Evolutionary conservation across 2,797 vertebrate genomes (phyloP).

Genomic region (Cyclura pinguis): DNA sequence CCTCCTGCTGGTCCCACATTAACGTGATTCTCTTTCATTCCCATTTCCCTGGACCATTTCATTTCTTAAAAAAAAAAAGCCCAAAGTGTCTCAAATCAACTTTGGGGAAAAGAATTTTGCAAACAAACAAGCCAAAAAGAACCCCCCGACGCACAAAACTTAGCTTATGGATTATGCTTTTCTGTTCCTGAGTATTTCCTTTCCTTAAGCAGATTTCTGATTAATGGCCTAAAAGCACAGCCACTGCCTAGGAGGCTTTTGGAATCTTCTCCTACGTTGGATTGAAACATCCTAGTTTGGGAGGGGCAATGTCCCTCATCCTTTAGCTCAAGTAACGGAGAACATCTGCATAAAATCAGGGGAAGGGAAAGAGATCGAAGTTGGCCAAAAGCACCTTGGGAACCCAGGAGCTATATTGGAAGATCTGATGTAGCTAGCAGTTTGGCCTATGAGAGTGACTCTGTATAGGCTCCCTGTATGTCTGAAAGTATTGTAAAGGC

Average conservation of each 20-base stretch:
- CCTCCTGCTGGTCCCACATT: neutral
- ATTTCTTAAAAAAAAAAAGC: neutral
- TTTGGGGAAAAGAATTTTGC: neutral
- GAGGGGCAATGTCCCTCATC: no score
- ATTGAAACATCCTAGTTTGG: neutral
- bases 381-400: neutral
- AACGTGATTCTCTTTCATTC: neutral
- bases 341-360: neutral
- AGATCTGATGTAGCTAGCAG: neutral
- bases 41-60: no score
- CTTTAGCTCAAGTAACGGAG: neutral
- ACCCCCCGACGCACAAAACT: no score
- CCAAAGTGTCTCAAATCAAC: neutral
- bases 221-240: neutral
- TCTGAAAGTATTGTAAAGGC: no score
- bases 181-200: neutral
- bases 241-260: no score
- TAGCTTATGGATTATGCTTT: no score
- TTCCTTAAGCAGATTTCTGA: neutral
- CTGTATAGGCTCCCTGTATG: neutral
- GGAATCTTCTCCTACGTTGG: neutral
- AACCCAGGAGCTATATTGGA: neutral
- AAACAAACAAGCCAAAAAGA: neutral
- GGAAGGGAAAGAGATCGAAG: neutral
- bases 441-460: neutral